Conservation (phyloP, 2,113 vertebrate species). For the Pseudonaja textilis region DNA sequence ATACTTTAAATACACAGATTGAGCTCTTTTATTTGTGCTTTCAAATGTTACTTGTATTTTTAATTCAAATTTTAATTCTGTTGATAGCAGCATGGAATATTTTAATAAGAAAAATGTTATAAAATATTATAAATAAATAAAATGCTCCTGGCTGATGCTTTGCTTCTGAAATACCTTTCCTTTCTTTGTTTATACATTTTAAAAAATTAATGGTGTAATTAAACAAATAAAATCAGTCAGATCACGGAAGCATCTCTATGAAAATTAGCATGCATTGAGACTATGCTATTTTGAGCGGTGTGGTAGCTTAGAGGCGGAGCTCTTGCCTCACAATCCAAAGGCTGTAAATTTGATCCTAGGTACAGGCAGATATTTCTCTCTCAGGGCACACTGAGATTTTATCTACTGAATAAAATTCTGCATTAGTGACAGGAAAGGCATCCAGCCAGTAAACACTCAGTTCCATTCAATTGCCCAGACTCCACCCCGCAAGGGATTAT, state of each 20-base stretch:
- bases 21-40: not conserved
- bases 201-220: not conserved
- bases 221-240: not conserved
- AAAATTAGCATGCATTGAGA: not conserved
- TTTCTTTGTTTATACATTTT: not conserved
- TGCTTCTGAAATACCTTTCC: not conserved
- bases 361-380: too few species aligned
- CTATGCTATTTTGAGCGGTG: not conserved
- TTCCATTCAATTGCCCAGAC: too few species aligned
- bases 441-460: too few species aligned
- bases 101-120: not conserved
- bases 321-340: too few species aligned
- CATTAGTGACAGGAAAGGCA: too few species aligned
- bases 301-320: too few species aligned
- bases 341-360: too few species aligned
- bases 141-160: not conserved
- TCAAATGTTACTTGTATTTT: not conserved
- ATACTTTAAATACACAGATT: not conserved
- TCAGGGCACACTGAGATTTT: too few species aligned
- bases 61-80: not conserved
- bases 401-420: too few species aligned
- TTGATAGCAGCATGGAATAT: not conserved
- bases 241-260: not conserved
- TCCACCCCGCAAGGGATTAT: too few species aligned
- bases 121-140: not conserved